These are phyloP conservation scores for Hippocampus zosterae DNA, from an alignment of 2,113 vertebrate genomes.

Conservation along the genomic window DNA sequence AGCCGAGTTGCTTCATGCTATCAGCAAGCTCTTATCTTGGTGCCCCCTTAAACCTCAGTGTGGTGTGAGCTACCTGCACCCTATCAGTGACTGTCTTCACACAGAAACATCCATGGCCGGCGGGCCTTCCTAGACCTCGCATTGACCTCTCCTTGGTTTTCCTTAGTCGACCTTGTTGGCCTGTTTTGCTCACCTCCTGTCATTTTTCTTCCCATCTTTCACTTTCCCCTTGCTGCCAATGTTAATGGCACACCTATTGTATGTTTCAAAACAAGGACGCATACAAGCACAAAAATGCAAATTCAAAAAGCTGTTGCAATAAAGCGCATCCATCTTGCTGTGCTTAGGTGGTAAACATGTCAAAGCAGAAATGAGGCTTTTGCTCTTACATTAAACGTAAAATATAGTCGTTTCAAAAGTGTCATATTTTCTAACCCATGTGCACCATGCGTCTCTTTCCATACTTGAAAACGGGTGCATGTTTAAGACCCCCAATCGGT, in stretches of 20 bases:
- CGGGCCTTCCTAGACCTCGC: constrained; percentile 55
- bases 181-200: constrained; percentile 32
- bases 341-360: constrained; percentile 4
- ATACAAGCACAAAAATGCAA: constrained; percentile 1
- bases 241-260: constrained; percentile 28
- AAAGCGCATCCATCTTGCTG: not conserved
- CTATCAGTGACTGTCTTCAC: constrained; percentile 66
- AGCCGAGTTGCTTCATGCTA: constrained; percentile 60
- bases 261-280: constrained; percentile 19
- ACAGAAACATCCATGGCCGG: constrained; percentile 61
- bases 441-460: not conserved
- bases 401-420: not conserved
- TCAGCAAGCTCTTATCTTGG: constrained; percentile 66
- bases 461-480: not conserved
- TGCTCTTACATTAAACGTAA: constrained; percentile 1
- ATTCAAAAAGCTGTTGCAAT: not conserved
- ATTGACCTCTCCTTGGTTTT: constrained; percentile 60
- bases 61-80: constrained; percentile 59
- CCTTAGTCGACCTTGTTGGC: constrained; percentile 27
- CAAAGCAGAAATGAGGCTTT: not conserved
- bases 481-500: not conserved
- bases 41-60: constrained; percentile 61
- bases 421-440: not conserved
- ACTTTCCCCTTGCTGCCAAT: constrained; percentile 23
- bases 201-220: constrained; percentile 12